A percentile compares a stretch with the other conserved stretches of the same genome.
Evolutionary conservation across 2,113 vertebrate species (phyloP).

Genomic region (Lanius ludovicianus): DNA sequence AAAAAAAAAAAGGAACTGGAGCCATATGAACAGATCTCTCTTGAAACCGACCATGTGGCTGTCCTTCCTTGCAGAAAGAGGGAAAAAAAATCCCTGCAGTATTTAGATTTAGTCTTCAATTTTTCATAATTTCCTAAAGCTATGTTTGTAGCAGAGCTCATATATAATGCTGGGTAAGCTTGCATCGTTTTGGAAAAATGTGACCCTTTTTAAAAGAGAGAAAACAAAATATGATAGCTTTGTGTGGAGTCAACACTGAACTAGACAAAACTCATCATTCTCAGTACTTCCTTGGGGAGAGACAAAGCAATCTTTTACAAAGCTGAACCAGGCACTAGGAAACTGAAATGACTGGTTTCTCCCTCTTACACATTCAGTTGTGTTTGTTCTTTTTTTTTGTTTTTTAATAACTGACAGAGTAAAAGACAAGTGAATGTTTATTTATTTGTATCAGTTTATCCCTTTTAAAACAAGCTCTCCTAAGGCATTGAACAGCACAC

Average conservation of each 20-base stretch:
- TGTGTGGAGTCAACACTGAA: slow-evolving; percentile 41
- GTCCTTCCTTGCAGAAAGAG: neutral
- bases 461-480: neutral
- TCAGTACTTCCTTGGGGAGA: slow-evolving; percentile 18
- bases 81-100: neutral
- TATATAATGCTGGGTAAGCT: slow-evolving; percentile 56
- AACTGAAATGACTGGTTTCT: slow-evolving; percentile 16
- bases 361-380: neutral
- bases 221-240: neutral
- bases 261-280: slow-evolving; percentile 42
- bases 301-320: slow-evolving; percentile 18
- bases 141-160: slow-evolving; percentile 46
- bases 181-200: slow-evolving; percentile 53
- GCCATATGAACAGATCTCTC: neutral
- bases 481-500: neutral
- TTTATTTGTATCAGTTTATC: slow-evolving; percentile 10
- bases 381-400: neutral
- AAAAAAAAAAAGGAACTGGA: neutral
- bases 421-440: slow-evolving; percentile 32
- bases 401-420: slow-evolving; percentile 24
- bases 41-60: neutral
- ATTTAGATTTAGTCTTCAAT: slow-evolving; percentile 45
- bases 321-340: neutral
- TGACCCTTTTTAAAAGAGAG: slow-evolving; percentile 52
- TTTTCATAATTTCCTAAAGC: slow-evolving; percentile 68